Evolutionary conservation across 2,888 invertebrate genomes (phyloP).

Genomic region (Platerodrilus igneus): DNA sequence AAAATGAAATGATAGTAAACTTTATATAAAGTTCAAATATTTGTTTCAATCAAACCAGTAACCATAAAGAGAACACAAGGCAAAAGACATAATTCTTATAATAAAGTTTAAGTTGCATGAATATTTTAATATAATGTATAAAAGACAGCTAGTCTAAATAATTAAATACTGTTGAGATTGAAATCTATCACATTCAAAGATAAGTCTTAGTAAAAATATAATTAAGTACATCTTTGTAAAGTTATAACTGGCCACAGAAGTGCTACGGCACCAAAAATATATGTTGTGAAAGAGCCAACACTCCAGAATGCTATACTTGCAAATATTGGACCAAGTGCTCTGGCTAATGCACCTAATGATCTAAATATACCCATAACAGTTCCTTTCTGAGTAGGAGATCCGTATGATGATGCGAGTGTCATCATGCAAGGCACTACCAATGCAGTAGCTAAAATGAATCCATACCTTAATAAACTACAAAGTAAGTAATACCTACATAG

Average conservation of each 20-base stretch:
- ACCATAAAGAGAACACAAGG: no score
- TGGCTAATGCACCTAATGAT: slow-evolving; percentile 88
- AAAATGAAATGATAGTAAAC: no score
- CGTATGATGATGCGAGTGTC: slow-evolving; percentile 82
- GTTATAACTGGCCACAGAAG: slow-evolving; percentile 73
- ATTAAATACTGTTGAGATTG: no score
- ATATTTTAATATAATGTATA: no score
- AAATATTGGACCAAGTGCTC: slow-evolving; percentile 86
- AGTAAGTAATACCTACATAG: slow-evolving; percentile 71
- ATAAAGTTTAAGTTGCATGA: no score
- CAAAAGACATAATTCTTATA: no score
- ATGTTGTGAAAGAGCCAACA: slow-evolving; percentile 77
- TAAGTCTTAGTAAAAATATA: no score
- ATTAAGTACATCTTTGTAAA: slow-evolving; percentile 43
- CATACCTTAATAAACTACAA: no score
- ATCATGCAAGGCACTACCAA: slow-evolving; percentile 95
- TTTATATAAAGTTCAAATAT: no score
- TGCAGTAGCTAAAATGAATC: slow-evolving; percentile 66
- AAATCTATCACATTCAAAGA: no score
- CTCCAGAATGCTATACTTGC: slow-evolving; percentile 91
- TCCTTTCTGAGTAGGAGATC: slow-evolving; percentile 80
- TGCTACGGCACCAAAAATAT: slow-evolving; percentile 71
- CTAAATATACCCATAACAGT: slow-evolving; percentile 90
- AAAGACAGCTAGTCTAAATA: no score
- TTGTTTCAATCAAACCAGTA: no score